Base-by-base conservation (phyloP, 2,888 invertebrate species). In the Leptura quadrifasciata region DNA sequence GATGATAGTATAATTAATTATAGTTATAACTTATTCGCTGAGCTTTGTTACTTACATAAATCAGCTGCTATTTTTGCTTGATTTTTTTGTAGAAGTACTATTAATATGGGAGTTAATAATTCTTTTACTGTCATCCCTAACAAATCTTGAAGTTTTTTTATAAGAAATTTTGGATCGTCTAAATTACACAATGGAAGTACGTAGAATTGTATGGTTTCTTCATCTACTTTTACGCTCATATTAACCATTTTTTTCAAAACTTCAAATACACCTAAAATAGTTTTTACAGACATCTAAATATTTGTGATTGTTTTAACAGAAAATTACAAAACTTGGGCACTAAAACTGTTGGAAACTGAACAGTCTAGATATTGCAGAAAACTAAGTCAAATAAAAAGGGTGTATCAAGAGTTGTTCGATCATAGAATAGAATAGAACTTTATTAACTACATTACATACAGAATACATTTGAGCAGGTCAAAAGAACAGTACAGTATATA, bases 141-240 rank as follows among this genome's bases (percentile, higher is more conserved):
- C 17, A 47, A n/a, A 18, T 90, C 88, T n/a, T 86, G 81, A 72
- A 93, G 89, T 84, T 91, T 91, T 86, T 90, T 90, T 86, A 92
- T 88, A 64, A 91, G 82, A 64, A 90, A 88, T 84, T 90, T 88
- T 0, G 91, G 90, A 15, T 92, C 90, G 0, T 88, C 89, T 70
- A 91, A 89, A 80, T 91, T 90, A 47, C 92, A 90, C 78, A 90
- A 89, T 0, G 93, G 93, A 3, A 94, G 82, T 0, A 92, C 88
- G 82, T 92, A 93, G 0, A 89, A 85, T 31, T 88, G 85, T 64
- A 94, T 85, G 0, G 94, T 93, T 10, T 92, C 91, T 77, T 90
- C 89, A 83, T 94, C 93, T 0, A 92, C 90, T 20, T 88, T 88
- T 0, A 93, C 90, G 0, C 90, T 88, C 85, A 92, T 89, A 1